Base-by-base conservation (phyloP, 2,888 invertebrate genomes). In the Cryptus armator region DNA sequence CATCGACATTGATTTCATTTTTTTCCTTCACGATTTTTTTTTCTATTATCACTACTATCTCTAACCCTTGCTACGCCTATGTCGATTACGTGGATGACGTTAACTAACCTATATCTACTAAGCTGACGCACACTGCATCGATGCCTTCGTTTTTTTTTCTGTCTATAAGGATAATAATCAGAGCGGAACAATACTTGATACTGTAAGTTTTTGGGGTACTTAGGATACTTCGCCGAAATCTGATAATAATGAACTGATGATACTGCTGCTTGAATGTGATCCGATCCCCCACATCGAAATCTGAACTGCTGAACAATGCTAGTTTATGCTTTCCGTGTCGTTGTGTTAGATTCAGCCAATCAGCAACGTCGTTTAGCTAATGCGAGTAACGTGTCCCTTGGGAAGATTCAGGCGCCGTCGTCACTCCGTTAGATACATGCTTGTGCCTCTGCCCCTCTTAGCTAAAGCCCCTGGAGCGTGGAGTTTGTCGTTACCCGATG, bases 351-450 rank as follows among this genome's bases (percentile, higher is more conserved):
- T 81, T 74, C 81, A 83, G 87, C 91, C 91, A 90, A 90, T 90
- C 91, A 86, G 87, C 86, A 87, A 66, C 59, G 84, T 87, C 88
- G 90, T 90, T 90, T 90, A 89, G 89, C 89, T 91, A 91, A 91
- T 91, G 89, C 89, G 84, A 86, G 87, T 90, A 90, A 91, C 90
- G 85, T 83, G 89, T 81, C 90, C 88, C 91, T 72, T 71, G 90
- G 89, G 90, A 89, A 84, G 87, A 90, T 89, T 86, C 86, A 29
- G 80, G 80, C 68, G 56, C 84, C 85, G 83, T 85, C 81, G 76
- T 77, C 19, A 56, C 43, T 56, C 29, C 29, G 29, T 66, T 48
- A 19, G 10, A 66, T 64, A 32, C 43, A 46, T 7, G 53, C 29
- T 29, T 70, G 14, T 59, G 12, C 67, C 46, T 48, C 53, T 14